Base-by-base conservation (phyloP, 2,888 invertebrate genomes). In the Muscina levida region DNA sequence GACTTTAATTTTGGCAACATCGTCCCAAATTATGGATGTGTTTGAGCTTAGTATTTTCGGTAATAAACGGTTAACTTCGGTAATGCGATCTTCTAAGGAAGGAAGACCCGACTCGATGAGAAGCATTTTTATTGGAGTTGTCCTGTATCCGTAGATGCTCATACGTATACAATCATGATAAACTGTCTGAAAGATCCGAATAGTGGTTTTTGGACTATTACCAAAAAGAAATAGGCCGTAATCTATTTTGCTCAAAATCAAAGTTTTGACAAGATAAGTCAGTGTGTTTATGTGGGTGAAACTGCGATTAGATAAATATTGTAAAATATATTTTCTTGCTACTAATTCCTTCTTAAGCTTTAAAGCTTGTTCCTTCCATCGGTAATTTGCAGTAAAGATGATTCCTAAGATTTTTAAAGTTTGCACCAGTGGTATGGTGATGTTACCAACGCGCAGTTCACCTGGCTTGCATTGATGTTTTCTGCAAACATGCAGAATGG, bases 301-400 rank as follows among this genome's bases (percentile, higher is more conserved):
- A 5, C 70, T 56, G 22, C 42, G 53, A 1, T 37, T 42, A 4
- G 71, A 8, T 11, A 71, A 17, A 22, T 71, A 59, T 11, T 56
- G 56, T 42, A 70, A 5, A 2, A 62, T 48, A 11, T 72, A 59
- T 2, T 17, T 19, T 24, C 15, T 59, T 6, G 59, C n/a, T 5
- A 62, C 31, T 15, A 72, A 57, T 0, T 42, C 26, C 44, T 59
- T 72, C 46, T 72, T 72, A n/a, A 72, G 59, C 2, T 26, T 37
- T 24, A 46, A 6, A 2, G 59, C 48, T 3, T 62, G 72, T 48
- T 72, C 62, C 2, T 72, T 17, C 72, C 72, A 72, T 11, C 71
- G 59, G 26, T 57, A 57, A 1, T 57, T 71, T 56, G 56, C 46
- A 22, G 44, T n/a, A 4, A 57, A 71, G 11, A 71, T 46, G 1